Base-by-base conservation (phyloP, 2,797 vertebrate species). In the Sorex maritimensis region DNA sequence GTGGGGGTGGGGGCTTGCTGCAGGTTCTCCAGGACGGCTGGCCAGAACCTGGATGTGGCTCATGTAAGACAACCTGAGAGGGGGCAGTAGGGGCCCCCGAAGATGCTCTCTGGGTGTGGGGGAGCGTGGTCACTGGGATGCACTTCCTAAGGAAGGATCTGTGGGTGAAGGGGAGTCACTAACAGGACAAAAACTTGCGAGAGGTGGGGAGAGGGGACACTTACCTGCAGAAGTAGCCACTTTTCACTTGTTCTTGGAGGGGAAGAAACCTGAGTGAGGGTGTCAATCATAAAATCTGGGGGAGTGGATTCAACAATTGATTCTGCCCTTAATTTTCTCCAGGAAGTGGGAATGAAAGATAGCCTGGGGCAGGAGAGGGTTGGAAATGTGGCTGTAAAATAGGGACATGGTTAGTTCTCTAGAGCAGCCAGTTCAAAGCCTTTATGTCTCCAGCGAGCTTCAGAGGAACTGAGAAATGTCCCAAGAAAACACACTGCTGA, bases 291-390 rank as follows among this genome's bases (percentile, higher is more conserved):
- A 71, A 61, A 58, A 23, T 6, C 0, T 13, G 10, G 46, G 65
- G 77, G 80, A 82, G 80, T 41, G 49, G 86, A 68, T 44, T 55
- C 13, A 74, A 14, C 34, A 38, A 7, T 21, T 3, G 68, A 79
- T 90, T 23, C 72, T 94, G 79, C 7, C 44, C 65, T 88, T 82
- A 75, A 9, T 67, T 68, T 74, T 80, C 6, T 63, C 55, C 49
- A 28, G 65, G 84, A 92, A 86, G 14, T 49, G 67, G 71, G 72
- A 75, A 88, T 69, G 58, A 69, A 81, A 6, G 69, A 17, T 46
- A 13, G 23, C 71, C 86, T 13, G 44, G 55, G 58, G 69, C 19
- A 61, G 44, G 13, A 21, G 23, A 26, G 23, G 28, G 11, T 55
- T 44, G 15, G 21, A 23, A 19, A 34, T 41, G 6, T 58, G 52